A percentile compares a stretch with the other conserved stretches of the same genome.
Conservation (phyloP, 30 jellyfish, hydroid and myxozoan species). For the Turritopsis rubra region DNA sequence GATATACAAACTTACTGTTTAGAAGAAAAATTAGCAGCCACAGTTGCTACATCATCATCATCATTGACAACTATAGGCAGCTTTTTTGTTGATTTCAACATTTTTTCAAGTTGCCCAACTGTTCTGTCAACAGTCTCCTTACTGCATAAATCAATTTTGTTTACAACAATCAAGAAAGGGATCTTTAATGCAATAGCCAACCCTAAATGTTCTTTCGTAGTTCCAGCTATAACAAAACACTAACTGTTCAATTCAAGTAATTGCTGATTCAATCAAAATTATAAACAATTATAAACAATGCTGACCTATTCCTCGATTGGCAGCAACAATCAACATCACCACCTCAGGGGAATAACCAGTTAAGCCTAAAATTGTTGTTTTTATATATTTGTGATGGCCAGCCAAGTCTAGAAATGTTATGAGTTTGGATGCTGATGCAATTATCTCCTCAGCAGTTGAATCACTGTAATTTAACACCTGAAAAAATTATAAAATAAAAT, state of each 20-base stretch:
- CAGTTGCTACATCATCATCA: slow-evolving; percentile 71
- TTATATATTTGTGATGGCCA: slow-evolving; percentile 94
- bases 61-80: slow-evolving; percentile 74
- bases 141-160: slow-evolving; percentile 72
- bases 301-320: slow-evolving; percentile 92
- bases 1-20: slow-evolving; percentile 98
- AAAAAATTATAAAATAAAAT: background rate
- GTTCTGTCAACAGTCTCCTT: slow-evolving; percentile 48
- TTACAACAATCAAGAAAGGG: slow-evolving; percentile 80
- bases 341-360: slow-evolving; percentile 96
- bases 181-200: slow-evolving; percentile 88
- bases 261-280: background rate
- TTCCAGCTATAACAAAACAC: slow-evolving; percentile 63
- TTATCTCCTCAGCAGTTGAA: slow-evolving; percentile 90
- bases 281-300: background rate
- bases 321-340: slow-evolving; percentile 94
- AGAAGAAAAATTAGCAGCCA: slow-evolving; percentile 79
- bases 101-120: slow-evolving; percentile 65
- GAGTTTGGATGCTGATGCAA: slow-evolving; percentile 87
- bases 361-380: slow-evolving; percentile 88
- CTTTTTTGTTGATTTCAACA: slow-evolving; percentile 83
- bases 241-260: background rate
- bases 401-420: slow-evolving; percentile 91
- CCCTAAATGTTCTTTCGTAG: slow-evolving; percentile 98
- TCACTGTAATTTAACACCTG: slow-evolving; percentile 76